Base-by-base conservation (phyloP, 2,113 vertebrate species). In the Ceyx cyanopectus region DNA sequence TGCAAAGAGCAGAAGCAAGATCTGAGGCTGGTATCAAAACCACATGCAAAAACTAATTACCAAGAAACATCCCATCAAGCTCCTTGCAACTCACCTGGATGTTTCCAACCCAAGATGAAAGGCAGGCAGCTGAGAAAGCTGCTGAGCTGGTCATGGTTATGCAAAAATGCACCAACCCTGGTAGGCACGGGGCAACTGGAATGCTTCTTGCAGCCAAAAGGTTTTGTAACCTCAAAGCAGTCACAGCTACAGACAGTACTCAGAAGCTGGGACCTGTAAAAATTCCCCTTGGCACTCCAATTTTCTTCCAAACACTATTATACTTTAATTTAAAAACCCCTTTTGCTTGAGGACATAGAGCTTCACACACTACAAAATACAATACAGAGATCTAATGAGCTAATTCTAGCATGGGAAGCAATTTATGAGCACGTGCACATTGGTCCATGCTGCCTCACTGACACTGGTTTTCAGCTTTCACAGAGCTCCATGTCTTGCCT, bases 101-200 rank as follows among this genome's bases (percentile, higher is more conserved):
- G 50, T 79, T 87, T 87, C 81, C 60, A 84, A 78, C 84, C 74
- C 81, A 87, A 81, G 89, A 80, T 69, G 60, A 91, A 82, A 93
- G 85, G 73, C 29, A 66, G 37, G 60, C 34, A 91, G 57, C 82
- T 67, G 30, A 92, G 54, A 87, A 57, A 77, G 58, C 48, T 92
- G 63, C 60, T 60, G 67, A 92, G 70, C 75, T 63, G 79, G 66
- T 57, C 92, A 91, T 12, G 56, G 74, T 86, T 91, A 85, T 34
- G 84, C 62, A 89, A 91, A 94, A 84, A 81, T 20, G 23, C 24
- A 61, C 51, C 57, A 81, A 80, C 74, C 32, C 65, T 74, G 51
- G 83, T 58, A 85, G 61, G 23, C 62, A 1, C 27, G 65, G 72
- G 81, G 61, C 80, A 92, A 80, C 20, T 8, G 24, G 34, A 89